Conservation (phyloP, 2,113 vertebrate genomes). For the Globicephala melas region DNA sequence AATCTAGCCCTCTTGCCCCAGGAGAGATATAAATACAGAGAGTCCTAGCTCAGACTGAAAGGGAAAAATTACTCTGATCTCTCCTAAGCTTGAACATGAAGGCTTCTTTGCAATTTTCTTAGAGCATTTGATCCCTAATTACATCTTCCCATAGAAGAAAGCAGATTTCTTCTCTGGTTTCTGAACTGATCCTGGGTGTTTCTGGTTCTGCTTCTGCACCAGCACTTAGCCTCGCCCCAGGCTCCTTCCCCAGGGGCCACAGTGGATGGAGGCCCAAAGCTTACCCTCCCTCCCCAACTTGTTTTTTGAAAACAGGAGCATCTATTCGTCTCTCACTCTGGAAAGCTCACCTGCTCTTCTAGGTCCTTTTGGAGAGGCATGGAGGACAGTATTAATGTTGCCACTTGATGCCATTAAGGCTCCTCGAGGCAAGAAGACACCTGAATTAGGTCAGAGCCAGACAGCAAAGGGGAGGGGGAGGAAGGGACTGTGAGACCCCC, state of each 20-base stretch:
- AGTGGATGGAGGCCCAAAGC: neutral
- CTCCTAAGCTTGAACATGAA: slow-evolving; percentile 34
- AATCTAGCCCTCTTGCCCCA: neutral
- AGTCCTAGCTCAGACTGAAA: neutral
- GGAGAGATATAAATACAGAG: neutral
- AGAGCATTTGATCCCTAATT: slow-evolving; percentile 52
- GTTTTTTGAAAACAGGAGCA: neutral
- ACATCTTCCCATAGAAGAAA: slow-evolving; percentile 41
- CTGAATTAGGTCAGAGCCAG: slow-evolving; percentile 47
- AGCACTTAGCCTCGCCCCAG: neutral
- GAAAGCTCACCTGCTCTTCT: slow-evolving; percentile 34
- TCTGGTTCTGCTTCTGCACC: neutral
- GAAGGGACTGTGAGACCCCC: slow-evolving; percentile 25
- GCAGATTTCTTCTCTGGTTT: neutral
- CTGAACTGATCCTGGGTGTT: neutral
- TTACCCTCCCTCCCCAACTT: neutral
- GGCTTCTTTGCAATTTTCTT: slow-evolving; percentile 53
- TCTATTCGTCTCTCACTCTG: neutral
- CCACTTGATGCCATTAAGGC: slow-evolving; percentile 56
- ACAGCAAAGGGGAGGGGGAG: neutral
- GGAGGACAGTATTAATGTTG: neutral
- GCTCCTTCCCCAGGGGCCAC: neutral
- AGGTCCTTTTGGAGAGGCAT: slow-evolving; percentile 7
- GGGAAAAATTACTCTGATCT: neutral
- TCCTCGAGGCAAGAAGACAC: slow-evolving; percentile 65